Base-by-base conservation (phyloP, 2,113 vertebrate species). In the Nothoprocta perdicaria region DNA sequence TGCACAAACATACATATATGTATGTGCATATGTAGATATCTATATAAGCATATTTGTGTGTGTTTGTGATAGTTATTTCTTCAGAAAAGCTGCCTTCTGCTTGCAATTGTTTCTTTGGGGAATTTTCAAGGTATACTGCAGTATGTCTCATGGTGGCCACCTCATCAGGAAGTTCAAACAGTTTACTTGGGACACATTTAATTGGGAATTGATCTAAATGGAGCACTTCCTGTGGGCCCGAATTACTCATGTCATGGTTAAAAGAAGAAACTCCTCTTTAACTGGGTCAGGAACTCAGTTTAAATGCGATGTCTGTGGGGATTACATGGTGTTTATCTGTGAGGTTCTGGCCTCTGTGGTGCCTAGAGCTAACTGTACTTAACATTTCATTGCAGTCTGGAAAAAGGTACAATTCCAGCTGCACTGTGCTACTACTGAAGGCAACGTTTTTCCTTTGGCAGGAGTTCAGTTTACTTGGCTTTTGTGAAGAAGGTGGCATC, bases 211-310 rank as follows among this genome's bases (percentile, higher is more conserved):
- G 55, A 85, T 91, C 63, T 93, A 92, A 90, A 80, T 29, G 43
- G 38, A 85, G 61, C 38, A 88, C 90, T 92, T 94, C 89, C 94
- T 92, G 68, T 91, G 57, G 46, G 12, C 65, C 46, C 82, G 52
- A 92, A 85, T 83, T 90, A 87, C 52, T 50, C 2, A 1, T 67
- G 79, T 60, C 75, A 57, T 27, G 55, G 88, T 90, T 94, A 95
- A 92, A 92, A 95, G 89, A 92, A 95, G 90, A 90, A 94, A 87
- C 79, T 87, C 62, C 45, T 87, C 38, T 66, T 92, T 83, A 96
- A 95, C 72, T 95, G 80, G 93, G 92, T 94, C 90, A 95, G 80
- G 86, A 93, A 82, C 86, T 78, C 81, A 60, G 8, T 85, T 93
- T 94, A 94, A 92, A 73, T 77, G 78, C 68, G 84, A 77, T 87